Base-by-base conservation (phyloP, 2,113 vertebrate genomes). In the Columba janthina region DNA sequence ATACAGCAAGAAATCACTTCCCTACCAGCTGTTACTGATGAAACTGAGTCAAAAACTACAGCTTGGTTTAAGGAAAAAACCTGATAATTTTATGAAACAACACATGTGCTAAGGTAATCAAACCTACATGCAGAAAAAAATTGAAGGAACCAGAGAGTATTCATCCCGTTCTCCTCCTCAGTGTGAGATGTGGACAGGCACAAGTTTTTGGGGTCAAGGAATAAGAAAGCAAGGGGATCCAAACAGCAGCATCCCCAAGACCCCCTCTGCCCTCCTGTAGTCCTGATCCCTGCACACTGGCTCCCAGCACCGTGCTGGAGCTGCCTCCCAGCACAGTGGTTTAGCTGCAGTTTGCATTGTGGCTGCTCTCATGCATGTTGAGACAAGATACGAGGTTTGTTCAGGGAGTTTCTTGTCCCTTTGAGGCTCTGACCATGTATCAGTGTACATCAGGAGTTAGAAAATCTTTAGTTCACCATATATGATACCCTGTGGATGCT, bases 211-310 rank as follows among this genome's bases (percentile, higher is more conserved):
- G 16, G 56, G 26, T 21, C 46, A 73, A 58, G 4, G 25, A 85
- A 73, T 11, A 13, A 91, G 36, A 48, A 85, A 73, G 29, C 0
- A 0, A 84, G 58, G 6, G 29, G 21, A 32, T 70, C 22, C 11
- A 1, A 70, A 31, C 4, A 90, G 65, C 11, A 20, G 38, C 12
- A 57, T 25, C 25, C 19, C 11, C 31, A n/a, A 2, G 6, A 56
- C 5, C 9, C 8, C 17, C 15, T 65, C 34, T 72, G 36, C 29
- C 12, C 36, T 69, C 18, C 75, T 21, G 26, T 44, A 24, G 24
- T 7, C 8, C 74, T 64, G 25, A 36, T 1, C 16, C 29, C 42
- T 15, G 10, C 2, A 3, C 1, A 1, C 6, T 42, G 2, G 0
- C 10, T 69, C 17, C 17, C 65, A 53, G 73, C 65, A 48, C 9